Evolutionary conservation across 2,888 invertebrate species (phyloP).

Genomic region (Spicauda simplicius): DNA sequence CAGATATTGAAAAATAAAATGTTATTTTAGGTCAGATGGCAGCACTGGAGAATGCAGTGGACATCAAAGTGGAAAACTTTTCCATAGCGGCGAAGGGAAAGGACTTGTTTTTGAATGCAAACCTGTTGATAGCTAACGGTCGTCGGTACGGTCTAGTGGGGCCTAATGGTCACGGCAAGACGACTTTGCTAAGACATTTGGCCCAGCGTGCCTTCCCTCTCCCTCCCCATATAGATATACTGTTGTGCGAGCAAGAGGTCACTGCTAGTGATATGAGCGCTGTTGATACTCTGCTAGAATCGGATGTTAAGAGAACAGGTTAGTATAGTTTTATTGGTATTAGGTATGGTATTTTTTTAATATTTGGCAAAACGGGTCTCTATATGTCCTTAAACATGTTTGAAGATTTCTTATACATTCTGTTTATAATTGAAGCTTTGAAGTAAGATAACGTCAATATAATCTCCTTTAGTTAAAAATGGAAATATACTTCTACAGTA

Average conservation of each 20-base stretch:
- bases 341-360: too few species aligned
- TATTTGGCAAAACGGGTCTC: too few species aligned
- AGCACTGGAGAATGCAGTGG: constrained; percentile 95
- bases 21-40: constrained; percentile 86
- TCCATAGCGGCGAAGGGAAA: constrained; percentile 99
- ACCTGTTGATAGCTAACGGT: constrained; percentile 95
- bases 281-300: constrained; percentile 96
- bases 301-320: constrained; percentile 94
- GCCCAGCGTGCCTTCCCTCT: constrained; percentile 95
- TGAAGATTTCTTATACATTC: too few species aligned
- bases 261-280: constrained; percentile 97
- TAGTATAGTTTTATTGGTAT: too few species aligned
- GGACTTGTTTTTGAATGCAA: constrained; percentile 98
- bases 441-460: too few species aligned
- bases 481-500: too few species aligned
- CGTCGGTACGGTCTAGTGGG: constrained; percentile 98
- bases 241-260: constrained; percentile 99
- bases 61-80: constrained; percentile 99
- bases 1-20: constrained; percentile 2
- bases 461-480: too few species aligned
- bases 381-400: too few species aligned
- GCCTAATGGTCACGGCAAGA: constrained; percentile 99
- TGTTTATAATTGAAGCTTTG: too few species aligned
- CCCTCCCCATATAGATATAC: constrained; percentile 97
- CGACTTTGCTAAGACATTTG: constrained; percentile 97